phyloP scores from a whole-genome alignment of 2,113 vertebrate species.

The Ceratotherium simum region DNA sequence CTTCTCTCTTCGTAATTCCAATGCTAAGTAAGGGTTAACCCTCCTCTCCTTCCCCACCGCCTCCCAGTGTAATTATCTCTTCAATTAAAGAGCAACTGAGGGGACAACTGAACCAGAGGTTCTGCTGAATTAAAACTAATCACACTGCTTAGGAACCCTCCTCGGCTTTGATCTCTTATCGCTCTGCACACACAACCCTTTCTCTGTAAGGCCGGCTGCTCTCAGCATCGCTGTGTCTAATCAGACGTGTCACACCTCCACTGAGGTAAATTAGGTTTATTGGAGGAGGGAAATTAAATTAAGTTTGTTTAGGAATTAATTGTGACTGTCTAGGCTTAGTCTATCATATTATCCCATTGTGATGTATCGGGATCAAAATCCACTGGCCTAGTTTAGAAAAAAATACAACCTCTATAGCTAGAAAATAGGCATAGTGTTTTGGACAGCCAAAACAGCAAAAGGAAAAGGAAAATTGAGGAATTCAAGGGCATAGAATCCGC shows the following conservation, averaged over 20 bases:
- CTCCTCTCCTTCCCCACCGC: constrained; percentile 38
- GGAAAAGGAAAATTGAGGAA: background rate
- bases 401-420: background rate
- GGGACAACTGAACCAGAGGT: constrained; percentile 65
- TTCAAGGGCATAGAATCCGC: background rate
- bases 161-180: constrained; percentile 84
- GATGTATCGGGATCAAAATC: constrained; percentile 72
- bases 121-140: constrained; percentile 77
- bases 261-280: constrained; percentile 86
- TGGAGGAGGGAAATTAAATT: constrained; percentile 87
- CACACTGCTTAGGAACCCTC: constrained; percentile 61
- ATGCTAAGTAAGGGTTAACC: constrained; percentile 49
- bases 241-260: constrained; percentile 84
- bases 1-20: constrained; percentile 73
- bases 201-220: constrained; percentile 57
- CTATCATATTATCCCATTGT: constrained; percentile 82
- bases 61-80: constrained; percentile 77
- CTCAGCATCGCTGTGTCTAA: constrained; percentile 75
- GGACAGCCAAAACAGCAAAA: constrained; percentile 9
- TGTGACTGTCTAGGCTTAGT: constrained; percentile 80
- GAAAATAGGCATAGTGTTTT: background rate
- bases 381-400: constrained; percentile 65
- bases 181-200: background rate
- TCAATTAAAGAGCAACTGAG: constrained; percentile 79
- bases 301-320: constrained; percentile 85